Evolutionary conservation across 2,888 invertebrate species (phyloP).

Genomic region (Sipha maydis): DNA sequence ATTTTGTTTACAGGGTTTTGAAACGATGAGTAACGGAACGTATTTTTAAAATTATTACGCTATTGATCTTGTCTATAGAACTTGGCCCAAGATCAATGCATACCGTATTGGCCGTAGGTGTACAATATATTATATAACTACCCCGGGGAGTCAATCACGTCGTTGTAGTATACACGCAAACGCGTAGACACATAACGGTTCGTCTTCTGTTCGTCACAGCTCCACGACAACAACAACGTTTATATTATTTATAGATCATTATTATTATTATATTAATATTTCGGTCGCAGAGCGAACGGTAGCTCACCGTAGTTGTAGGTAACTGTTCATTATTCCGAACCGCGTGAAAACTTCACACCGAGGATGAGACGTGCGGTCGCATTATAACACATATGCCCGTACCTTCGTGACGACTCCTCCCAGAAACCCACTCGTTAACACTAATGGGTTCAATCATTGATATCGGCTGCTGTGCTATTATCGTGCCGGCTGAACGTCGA

Average conservation of each 20-base stretch:
- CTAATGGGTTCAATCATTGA: neutral
- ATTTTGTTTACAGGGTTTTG: too few relatives aligned
- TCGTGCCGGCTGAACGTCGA: too few relatives aligned
- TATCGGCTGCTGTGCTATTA: neutral
- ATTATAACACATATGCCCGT: too few relatives aligned
- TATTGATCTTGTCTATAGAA: too few relatives aligned
- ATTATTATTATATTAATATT: neutral
- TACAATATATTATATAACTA: neutral
- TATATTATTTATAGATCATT: neutral
- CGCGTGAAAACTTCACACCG: neutral
- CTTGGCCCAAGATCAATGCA: too few relatives aligned
- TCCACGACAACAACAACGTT: neutral
- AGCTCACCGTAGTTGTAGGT: neutral
- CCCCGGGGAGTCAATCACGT: neutral
- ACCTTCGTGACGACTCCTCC: neutral
- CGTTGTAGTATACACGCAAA: neutral
- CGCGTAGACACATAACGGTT: neutral
- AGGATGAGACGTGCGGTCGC: too few relatives aligned
- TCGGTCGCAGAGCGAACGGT: neutral
- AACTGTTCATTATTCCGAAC: slow-evolving; percentile 7
- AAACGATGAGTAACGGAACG: too few relatives aligned
- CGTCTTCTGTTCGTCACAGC: neutral
- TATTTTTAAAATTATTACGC: too few relatives aligned
- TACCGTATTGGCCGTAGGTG: too few relatives aligned
- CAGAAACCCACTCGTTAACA: neutral